Evolutionary conservation across 2,113 vertebrate genomes (phyloP).

Genomic region (Xiphophorus hellerii): DNA sequence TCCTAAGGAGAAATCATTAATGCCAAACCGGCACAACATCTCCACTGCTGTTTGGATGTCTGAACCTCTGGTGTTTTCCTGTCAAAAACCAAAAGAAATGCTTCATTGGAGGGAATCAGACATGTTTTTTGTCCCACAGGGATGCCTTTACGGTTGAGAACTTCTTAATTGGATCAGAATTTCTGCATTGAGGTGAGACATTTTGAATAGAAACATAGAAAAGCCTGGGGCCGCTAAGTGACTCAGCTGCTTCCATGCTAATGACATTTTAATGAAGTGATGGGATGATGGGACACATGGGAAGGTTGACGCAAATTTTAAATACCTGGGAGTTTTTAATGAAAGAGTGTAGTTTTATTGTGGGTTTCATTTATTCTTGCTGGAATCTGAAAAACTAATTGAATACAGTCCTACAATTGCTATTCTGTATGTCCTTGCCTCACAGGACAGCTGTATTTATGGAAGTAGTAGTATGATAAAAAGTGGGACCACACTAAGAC

Average conservation of each 20-base stretch:
- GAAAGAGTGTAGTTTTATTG: not conserved
- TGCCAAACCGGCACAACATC: constrained; percentile 3
- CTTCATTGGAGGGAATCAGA: constrained; percentile 17
- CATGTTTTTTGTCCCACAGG: constrained; percentile 16
- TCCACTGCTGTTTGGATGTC: not conserved
- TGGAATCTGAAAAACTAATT: not conserved
- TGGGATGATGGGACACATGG: constrained; percentile 4
- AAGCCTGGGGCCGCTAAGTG: not conserved
- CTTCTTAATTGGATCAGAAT: constrained; percentile 16
- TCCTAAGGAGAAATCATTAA: constrained; percentile 11
- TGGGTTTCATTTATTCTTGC: constrained; percentile 10
- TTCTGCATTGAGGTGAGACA: constrained; percentile 7
- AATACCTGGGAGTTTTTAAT: constrained; percentile 16
- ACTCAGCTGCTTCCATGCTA: constrained; percentile 2
- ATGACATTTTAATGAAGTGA: constrained; percentile 29
- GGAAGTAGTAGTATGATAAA: not conserved
- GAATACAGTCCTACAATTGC: constrained; percentile 8
- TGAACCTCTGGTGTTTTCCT: constrained; percentile 28
- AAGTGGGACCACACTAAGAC: not conserved
- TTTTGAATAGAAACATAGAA: constrained; percentile 3
- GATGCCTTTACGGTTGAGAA: not conserved
- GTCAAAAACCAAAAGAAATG: constrained; percentile 25
- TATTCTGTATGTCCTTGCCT: not conserved
- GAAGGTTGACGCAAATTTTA: constrained; percentile 5
- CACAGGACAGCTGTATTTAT: not conserved